phyloP scores from a whole-genome alignment of 2,113 vertebrate genomes.

The Pholis gunnellus region DNA sequence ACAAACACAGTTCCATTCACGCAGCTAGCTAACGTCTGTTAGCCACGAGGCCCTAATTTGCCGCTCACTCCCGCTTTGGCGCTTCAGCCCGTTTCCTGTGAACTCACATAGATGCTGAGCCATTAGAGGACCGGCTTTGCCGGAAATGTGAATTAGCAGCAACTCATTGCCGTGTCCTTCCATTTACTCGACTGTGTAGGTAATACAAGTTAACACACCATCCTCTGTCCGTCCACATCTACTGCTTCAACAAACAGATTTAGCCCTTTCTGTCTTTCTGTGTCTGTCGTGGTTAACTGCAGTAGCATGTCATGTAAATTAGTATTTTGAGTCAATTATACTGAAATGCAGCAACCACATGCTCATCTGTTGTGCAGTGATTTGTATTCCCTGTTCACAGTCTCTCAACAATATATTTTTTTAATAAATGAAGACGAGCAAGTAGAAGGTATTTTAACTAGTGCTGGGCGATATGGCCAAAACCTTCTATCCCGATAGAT shows the following conservation, averaged over 20 bases:
- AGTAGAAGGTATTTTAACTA: too few relatives aligned
- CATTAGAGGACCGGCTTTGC: neutral
- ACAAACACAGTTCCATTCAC: neutral
- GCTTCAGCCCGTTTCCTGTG: slow-evolving; percentile 16
- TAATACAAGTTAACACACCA: neutral
- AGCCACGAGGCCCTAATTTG: neutral
- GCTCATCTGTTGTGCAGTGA: neutral
- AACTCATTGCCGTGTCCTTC: neutral
- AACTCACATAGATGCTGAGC: neutral
- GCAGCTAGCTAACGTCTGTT: neutral
- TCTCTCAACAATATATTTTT: too few relatives aligned
- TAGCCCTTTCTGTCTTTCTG: neutral
- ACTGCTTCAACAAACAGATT: neutral
- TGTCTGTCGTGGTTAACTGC: neutral
- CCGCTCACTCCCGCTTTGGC: neutral
- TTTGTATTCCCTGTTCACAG: too few relatives aligned
- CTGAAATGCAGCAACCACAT: neutral
- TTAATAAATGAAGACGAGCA: too few relatives aligned
- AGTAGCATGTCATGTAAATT: neutral
- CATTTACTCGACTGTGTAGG: neutral
- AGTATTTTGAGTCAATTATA: neutral
- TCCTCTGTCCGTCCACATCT: neutral
- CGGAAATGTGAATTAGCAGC: neutral
- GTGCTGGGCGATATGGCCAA: too few relatives aligned
- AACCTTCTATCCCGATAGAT: too few relatives aligned